Evolutionary conservation across 2,888 invertebrate species (phyloP), one percentile per base, ranked within the genome.

Genomic region (Pollenia griseotomentosa): DNA sequence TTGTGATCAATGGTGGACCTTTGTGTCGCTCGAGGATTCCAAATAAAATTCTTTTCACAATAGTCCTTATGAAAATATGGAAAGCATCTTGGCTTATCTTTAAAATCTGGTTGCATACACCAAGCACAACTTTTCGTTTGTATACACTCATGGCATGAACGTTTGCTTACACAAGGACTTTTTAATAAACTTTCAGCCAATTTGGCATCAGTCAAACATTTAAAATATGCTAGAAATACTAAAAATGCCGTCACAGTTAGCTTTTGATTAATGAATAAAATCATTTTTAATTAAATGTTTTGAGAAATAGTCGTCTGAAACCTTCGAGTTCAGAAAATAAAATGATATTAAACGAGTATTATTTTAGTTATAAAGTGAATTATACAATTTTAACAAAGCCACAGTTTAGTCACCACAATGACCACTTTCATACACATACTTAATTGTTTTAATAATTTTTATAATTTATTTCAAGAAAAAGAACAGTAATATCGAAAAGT

Each of bases 91-190:
- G 94, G 93, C 81, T 93, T 94, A 88, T 95, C 95, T 8, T 94
- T 94, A 90, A 95, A 95, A 89, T 94, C 94, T 4, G 90, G 90
- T 71, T 93, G 91, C 88, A 95, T 95, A 92, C 97, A 97, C 98
- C 98, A 99, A 10, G 97, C 97, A 93, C 99, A 99, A 88, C 96
- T 95, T 89, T 97, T 95, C 86, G 98, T 96, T 92, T 97, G 95
- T 89, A 98, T 97, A 93, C 99, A 99, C 90, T 97, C 97, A 89
- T 97, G 97, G 93, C 99, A 99, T 0, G 96, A 97, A 88, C 95
- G 95, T 94, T 97, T 97, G 89, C 96, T 96, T 74, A 96, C 95
- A 93, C 98, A 98, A 3, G 97, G 96, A 94, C 97, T 97, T 93
- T 96, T 96, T 77, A 89, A 89, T 46, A 90, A 81, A 79, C 91